Evolutionary conservation across 1,140 invertebrate genomes (phyloP).

Genomic region (Rhopalosiphum padi): DNA sequence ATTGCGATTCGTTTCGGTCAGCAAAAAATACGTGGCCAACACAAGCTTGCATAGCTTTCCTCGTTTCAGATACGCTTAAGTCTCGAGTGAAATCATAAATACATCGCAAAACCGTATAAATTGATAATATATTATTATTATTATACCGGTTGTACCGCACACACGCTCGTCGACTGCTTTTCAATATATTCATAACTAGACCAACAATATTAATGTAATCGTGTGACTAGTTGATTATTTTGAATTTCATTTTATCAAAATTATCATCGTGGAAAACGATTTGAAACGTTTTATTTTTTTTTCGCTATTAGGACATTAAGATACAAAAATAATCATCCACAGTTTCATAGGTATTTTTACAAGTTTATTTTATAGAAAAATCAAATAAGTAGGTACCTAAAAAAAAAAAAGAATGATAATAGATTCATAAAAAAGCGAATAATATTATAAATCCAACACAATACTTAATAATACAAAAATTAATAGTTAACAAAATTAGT

Average conservation of each 20-base stretch:
- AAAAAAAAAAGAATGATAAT: conserved; percentile 54
- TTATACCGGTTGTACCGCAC: background rate
- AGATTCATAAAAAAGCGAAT: conserved; percentile 57
- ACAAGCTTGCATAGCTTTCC: conserved; percentile 49
- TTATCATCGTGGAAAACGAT: background rate
- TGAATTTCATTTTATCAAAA: background rate
- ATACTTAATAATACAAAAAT: conserved; percentile 58
- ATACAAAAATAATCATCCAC: background rate
- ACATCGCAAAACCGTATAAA: conserved; percentile 50
- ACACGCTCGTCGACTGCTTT: background rate
- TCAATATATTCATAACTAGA: conserved; percentile 17
- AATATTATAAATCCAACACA: conserved; percentile 58
- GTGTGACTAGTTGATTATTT: background rate
- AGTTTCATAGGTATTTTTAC: conserved; percentile 52
- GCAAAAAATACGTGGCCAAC: conserved; percentile 16
- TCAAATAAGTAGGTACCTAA: conserved; percentile 57
- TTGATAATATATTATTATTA: conserved; percentile 48
- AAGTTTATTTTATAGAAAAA: conserved; percentile 51
- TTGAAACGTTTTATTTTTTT: background rate
- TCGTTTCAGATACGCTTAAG: conserved; percentile 33
- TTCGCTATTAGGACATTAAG: background rate
- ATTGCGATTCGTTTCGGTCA: conserved; percentile 50
- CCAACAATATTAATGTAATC: background rate
- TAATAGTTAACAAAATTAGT: conserved; percentile 58
- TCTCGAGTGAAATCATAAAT: conserved; percentile 48